Percentiles rank a stretch among this genome's conserved stretches.
Evolutionary conservation across 1,140 invertebrate species (phyloP).

Genomic region (Protaetia brevitarsis): DNA sequence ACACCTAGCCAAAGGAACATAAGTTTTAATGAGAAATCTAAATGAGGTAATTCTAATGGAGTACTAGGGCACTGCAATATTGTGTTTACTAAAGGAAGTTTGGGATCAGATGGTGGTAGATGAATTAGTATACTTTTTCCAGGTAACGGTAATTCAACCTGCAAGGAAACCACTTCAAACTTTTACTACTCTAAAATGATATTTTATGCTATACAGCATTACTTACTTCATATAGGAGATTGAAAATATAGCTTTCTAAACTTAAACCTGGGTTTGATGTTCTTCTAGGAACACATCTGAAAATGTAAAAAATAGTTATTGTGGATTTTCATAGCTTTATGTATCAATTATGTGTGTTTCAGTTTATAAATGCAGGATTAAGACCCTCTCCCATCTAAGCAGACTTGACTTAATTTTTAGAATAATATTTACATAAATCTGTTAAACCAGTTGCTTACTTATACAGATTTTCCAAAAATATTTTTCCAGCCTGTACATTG

Average conservation of each 20-base stretch:
- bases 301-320: conserved; percentile 33
- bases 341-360: not conserved
- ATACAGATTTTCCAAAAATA: conserved; percentile 84
- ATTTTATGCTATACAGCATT: not conserved
- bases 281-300: conserved; percentile 70
- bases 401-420: not conserved
- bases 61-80: conserved; percentile 70
- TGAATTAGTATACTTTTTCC: conserved; percentile 85
- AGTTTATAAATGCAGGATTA: not conserved
- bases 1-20: conserved; percentile 85
- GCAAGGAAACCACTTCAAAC: conserved; percentile 56
- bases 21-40: conserved; percentile 89
- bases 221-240: conserved; percentile 88
- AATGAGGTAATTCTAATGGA: conserved; percentile 80
- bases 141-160: conserved; percentile 74
- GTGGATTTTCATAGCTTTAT: not conserved
- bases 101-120: conserved; percentile 69
- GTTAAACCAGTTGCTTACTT: too few relatives aligned
- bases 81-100: conserved; percentile 63
- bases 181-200: not conserved
- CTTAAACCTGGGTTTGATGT: conserved; percentile 68
- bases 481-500: conserved; percentile 79
- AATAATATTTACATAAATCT: not conserved
- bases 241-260: conserved; percentile 92
- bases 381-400: not conserved